These are phyloP conservation scores for Forbesichthys papilliferus DNA, from an alignment of 2,113 vertebrate species.

Conservation along the genomic window DNA sequence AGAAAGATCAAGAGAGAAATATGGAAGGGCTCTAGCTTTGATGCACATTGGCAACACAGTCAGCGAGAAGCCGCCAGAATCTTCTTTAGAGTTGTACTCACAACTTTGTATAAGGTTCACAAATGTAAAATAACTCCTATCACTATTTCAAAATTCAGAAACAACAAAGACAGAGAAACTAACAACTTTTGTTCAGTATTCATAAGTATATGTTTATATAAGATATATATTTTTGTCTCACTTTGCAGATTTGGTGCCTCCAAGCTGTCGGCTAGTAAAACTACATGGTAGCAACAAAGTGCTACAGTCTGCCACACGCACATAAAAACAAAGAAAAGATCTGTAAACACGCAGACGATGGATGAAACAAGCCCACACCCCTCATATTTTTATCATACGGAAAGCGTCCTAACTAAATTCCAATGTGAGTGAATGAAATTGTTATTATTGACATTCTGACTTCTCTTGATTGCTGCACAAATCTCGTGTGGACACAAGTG, in stretches of 20 bases:
- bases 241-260: slow-evolving; percentile 66
- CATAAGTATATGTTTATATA: slow-evolving; percentile 63
- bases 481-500: slow-evolving; percentile 44
- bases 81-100: slow-evolving; percentile 73
- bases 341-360: slow-evolving; percentile 56
- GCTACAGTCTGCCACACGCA: slow-evolving; percentile 43
- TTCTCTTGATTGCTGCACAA: slow-evolving; percentile 60
- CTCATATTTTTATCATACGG: slow-evolving; percentile 43
- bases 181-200: slow-evolving; percentile 54
- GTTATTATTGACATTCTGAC: slow-evolving; percentile 37
- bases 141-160: slow-evolving; percentile 61
- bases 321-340: slow-evolving; percentile 36
- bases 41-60: slow-evolving; percentile 39
- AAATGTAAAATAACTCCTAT: slow-evolving; percentile 58
- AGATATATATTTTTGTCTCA: slow-evolving; percentile 56
- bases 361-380: slow-evolving; percentile 58
- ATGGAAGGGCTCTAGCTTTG: slow-evolving; percentile 49
- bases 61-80: slow-evolving; percentile 59
- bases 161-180: slow-evolving; percentile 65
- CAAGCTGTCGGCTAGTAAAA: slow-evolving; percentile 58
- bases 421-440: slow-evolving; percentile 50
- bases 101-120: slow-evolving; percentile 75
- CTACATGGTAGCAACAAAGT: slow-evolving; percentile 63
- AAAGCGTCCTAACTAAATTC: slow-evolving; percentile 45
- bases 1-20: slow-evolving; percentile 66